These are phyloP conservation scores for Macrosiphum euphorbiae DNA, from an alignment of 2,888 invertebrate species.

Conservation along the genomic window DNA sequence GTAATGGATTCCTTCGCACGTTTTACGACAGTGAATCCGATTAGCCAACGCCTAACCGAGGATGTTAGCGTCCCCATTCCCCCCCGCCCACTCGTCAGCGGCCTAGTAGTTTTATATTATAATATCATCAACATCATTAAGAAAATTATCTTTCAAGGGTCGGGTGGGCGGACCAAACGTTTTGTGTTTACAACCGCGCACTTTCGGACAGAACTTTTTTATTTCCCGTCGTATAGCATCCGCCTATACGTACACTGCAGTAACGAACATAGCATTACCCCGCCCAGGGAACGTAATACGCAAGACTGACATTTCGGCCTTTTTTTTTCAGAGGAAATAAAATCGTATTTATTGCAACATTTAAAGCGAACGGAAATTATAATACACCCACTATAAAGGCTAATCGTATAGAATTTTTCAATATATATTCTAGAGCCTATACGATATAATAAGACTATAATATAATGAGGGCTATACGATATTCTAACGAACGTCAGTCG, in stretches of 20 bases:
- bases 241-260: neutral
- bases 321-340: neutral
- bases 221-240: neutral
- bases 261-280: neutral
- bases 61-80: neutral
- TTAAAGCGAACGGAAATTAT: neutral
- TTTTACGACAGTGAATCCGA: constrained; percentile 21
- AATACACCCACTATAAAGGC: neutral
- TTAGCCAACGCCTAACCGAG: neutral
- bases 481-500: neutral
- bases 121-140: neutral
- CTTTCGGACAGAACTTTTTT: neutral
- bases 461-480: neutral
- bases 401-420: neutral
- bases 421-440: neutral
- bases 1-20: constrained; percentile 21
- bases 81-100: neutral
- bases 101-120: neutral
- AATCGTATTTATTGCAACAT: neutral
- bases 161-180: neutral
- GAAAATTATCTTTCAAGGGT: constrained; percentile 7
- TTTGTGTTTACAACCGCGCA: neutral
- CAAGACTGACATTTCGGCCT: neutral
- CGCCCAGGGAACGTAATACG: neutral
- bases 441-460: neutral